A percentile compares a stretch with the other conserved stretches of the same genome.
Evolutionary conservation across 1,140 invertebrate genomes (phyloP).

Genomic region (Drosophila funebris): DNA sequence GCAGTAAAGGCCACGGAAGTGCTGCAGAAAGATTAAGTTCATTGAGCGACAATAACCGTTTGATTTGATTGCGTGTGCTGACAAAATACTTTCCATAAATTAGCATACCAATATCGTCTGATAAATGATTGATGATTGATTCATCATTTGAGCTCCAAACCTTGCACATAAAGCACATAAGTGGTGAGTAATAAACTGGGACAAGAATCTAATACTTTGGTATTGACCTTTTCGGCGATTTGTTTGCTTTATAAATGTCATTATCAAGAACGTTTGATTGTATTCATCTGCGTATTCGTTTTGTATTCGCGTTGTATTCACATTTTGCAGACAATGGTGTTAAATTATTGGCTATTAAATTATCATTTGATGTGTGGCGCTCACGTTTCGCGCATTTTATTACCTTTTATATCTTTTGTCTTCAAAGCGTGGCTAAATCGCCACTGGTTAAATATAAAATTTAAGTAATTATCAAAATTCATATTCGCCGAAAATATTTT

Average conservation of each 20-base stretch:
- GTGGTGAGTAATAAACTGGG: conserved; percentile 25
- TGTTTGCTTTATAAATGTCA: conserved; percentile 53
- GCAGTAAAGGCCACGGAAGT: conserved; percentile 71
- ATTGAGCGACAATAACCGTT: conserved; percentile 68
- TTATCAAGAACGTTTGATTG: conserved; percentile 58
- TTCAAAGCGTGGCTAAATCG: conserved; percentile 50
- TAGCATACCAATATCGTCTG: conserved; percentile 21
- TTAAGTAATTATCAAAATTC: conserved; percentile 29
- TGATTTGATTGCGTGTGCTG: conserved; percentile 41
- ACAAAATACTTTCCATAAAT: conserved; percentile 52
- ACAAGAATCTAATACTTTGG: conserved; percentile 33
- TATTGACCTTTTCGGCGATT: conserved; percentile 45
- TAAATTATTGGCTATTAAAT: conserved; percentile 79
- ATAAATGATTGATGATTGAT: conserved; percentile 24
- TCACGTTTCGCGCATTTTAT: conserved; percentile 22
- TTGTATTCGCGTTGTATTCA: conserved; percentile 34
- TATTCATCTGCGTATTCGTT: conserved; percentile 33
- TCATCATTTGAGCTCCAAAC: not conserved
- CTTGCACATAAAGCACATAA: conserved; percentile 13
- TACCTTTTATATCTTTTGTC: conserved; percentile 12
- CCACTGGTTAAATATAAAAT: conserved; percentile 32
- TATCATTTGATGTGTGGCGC: conserved; percentile 52
- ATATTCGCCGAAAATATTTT: conserved; percentile 22
- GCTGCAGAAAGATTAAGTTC: conserved; percentile 55
- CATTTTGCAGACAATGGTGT: conserved; percentile 58